Evolutionary conservation across 2,888 invertebrate species (phyloP).

Genomic region (Orthosia cruda): DNA sequence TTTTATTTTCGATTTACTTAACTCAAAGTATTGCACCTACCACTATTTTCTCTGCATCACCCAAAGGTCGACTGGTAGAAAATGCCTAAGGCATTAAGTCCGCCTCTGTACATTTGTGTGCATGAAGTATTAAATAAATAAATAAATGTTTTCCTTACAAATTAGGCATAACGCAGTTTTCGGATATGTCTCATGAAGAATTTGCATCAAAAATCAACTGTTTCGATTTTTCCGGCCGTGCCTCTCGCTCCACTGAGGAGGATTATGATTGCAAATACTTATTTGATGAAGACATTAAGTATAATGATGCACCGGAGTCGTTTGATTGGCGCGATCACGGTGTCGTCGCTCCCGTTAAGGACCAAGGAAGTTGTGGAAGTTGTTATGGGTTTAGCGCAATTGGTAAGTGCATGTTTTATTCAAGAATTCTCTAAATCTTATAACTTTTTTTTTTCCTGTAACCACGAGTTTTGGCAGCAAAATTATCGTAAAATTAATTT

Average conservation of each 20-base stretch:
- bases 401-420: slow-evolving; percentile 53
- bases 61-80: too few species aligned
- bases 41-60: too few species aligned
- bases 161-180: slow-evolving; percentile 54
- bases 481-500: too few species aligned
- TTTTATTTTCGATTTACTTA: too few species aligned
- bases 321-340: slow-evolving; percentile 95
- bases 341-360: slow-evolving; percentile 95
- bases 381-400: slow-evolving; percentile 93
- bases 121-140: too few species aligned
- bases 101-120: too few species aligned
- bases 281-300: slow-evolving; percentile 24
- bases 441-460: too few species aligned
- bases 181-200: slow-evolving; percentile 37
- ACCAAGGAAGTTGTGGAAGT: slow-evolving; percentile 95
- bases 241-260: rapidly evolving
- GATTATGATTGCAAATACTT: neutral
- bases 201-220: slow-evolving; percentile 9
- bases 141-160: too few species aligned
- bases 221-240: neutral
- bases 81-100: too few species aligned
- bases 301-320: slow-evolving; percentile 56
- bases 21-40: too few species aligned
- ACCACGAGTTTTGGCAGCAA: too few species aligned
- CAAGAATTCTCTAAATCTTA: too few species aligned